Evolutionary conservation across 1,140 invertebrate genomes (phyloP), one percentile per base, ranked within the genome.

Genomic region (Ceratoteleas bidentatus): DNA sequence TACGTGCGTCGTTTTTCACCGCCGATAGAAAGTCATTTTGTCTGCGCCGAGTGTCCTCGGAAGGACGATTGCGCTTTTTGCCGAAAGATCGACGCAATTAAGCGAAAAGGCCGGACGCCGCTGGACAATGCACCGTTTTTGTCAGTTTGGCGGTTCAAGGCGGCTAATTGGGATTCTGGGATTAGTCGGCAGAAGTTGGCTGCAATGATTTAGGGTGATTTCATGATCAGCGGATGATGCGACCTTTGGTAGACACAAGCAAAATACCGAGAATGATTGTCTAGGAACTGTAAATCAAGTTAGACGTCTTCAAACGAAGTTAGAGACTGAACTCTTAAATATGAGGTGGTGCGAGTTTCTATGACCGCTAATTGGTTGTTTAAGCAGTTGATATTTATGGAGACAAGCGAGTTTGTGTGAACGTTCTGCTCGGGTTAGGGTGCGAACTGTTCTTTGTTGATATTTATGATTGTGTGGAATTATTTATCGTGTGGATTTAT

Each of bases 11-110:
- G n/a, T 54, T 66, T 54, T 66, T 56, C 40, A 34, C 0, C 33
- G n/a, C 49, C 24, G 36, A 56, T 69, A 56, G 64, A 66, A 66
- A 66, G 64, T 56, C 36, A 7, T 57, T 45, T 50, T 40, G 14
- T 45, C 49, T 50, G 36, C 8, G 9, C 36, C 47, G 6, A 14
- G 14, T 50, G 40, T 68, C 56, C 66, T 58, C 52, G 50, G 36
- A 69, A 50, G 43, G 54, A 60, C 56, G 47, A 16, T 52, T 47
- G 16, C 7, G 52, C 14, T 49, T 68, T 38, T 57, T 68, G 32
- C 33, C 24, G 52, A 34, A 49, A 32, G 54, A 32, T 24, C 10
- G 14, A 54, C 62, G 43, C 33, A 61, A 61, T 64, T 64, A 36
- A 16, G 24, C 24, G 24, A 24, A 24, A 24, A 24, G 24, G 24